Conservation (phyloP, 1,140 invertebrate species). For the Orchestia grillus region DNA sequence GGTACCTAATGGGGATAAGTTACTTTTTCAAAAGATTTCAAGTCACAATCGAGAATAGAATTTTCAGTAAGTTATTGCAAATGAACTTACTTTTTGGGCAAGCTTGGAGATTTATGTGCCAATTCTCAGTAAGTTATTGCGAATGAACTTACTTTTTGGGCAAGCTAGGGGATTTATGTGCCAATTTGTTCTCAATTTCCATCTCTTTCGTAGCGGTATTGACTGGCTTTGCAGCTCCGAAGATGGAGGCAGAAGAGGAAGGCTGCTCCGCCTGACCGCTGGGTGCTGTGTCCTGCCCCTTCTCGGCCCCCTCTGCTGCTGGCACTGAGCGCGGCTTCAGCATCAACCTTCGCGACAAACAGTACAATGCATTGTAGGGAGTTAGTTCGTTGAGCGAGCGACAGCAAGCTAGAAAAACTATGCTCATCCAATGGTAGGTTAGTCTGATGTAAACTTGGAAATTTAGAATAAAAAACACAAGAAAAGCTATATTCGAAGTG, state of each 20-base stretch:
- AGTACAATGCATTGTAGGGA: too few species aligned
- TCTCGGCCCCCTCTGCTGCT: neutral
- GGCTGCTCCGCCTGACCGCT: neutral
- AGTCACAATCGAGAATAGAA: too few species aligned
- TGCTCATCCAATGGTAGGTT: too few species aligned
- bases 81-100: neutral
- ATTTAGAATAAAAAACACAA: too few species aligned
- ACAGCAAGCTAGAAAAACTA: too few species aligned
- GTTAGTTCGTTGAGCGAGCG: too few species aligned
- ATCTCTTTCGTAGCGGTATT: conserved; percentile 86
- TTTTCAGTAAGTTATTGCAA: neutral
- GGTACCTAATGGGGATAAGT: too few species aligned
- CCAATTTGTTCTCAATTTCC: conserved; percentile 77
- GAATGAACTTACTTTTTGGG: neutral
- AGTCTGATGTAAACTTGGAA: too few species aligned
- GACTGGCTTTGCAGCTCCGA: conserved; percentile 93
- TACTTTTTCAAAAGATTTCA: too few species aligned
- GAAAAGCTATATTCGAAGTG: too few species aligned
- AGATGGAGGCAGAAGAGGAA: conserved; percentile 74
- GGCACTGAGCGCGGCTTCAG: conserved; percentile 60
- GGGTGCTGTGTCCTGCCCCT: neutral
- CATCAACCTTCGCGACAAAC: conserved; percentile 33
- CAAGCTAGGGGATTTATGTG: conserved; percentile 2
- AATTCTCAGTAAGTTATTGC: too few species aligned
- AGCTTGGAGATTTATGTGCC: neutral